Conservation (phyloP, 2,797 vertebrate species). For the Phrynocephalus forsythii region DNA sequence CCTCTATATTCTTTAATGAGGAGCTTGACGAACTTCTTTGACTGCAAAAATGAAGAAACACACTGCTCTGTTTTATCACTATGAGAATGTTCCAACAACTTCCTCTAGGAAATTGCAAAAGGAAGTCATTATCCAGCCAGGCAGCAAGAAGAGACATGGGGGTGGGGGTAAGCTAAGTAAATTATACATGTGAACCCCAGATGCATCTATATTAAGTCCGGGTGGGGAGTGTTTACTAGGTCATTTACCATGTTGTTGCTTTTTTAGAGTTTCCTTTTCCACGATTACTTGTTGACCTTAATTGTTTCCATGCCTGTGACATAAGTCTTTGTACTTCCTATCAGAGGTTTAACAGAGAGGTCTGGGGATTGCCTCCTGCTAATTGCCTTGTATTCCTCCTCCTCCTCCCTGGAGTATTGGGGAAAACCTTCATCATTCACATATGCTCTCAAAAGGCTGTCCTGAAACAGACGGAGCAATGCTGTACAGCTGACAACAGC, state of each 20-base stretch:
- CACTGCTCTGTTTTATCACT: constrained; percentile 75
- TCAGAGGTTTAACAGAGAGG: constrained; percentile 60
- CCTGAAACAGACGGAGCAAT: constrained; percentile 73
- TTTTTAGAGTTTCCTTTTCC: constrained; percentile 81
- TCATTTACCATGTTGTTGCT: constrained; percentile 76
- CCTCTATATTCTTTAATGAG: constrained; percentile 65
- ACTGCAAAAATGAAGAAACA: constrained; percentile 72
- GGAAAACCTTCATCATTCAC: constrained; percentile 74
- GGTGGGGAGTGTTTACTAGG: constrained; percentile 72
- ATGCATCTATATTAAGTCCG: constrained; percentile 66
- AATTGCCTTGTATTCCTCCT: constrained; percentile 79
- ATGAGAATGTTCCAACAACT: constrained; percentile 74
- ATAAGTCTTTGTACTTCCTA: constrained; percentile 76
- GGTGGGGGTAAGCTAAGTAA: constrained; percentile 44
- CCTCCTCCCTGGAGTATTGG: constrained; percentile 71
- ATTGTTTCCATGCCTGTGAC: constrained; percentile 82
- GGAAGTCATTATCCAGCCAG: constrained; percentile 80
- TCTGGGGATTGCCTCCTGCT: constrained; percentile 71
- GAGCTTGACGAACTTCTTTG: constrained; percentile 70
- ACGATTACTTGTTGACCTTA: constrained; percentile 80
- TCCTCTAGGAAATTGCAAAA: constrained; percentile 83
- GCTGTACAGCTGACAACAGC: constrained; percentile 74
- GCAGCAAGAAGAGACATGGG: constrained; percentile 49
- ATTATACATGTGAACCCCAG: constrained; percentile 76
- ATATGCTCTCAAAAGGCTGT: constrained; percentile 76